Percentiles rank a stretch among this genome's conserved stretches.
Conservation (phyloP, 92 coral and sea anemone species). For the Micromussa lordhowensis region DNA sequence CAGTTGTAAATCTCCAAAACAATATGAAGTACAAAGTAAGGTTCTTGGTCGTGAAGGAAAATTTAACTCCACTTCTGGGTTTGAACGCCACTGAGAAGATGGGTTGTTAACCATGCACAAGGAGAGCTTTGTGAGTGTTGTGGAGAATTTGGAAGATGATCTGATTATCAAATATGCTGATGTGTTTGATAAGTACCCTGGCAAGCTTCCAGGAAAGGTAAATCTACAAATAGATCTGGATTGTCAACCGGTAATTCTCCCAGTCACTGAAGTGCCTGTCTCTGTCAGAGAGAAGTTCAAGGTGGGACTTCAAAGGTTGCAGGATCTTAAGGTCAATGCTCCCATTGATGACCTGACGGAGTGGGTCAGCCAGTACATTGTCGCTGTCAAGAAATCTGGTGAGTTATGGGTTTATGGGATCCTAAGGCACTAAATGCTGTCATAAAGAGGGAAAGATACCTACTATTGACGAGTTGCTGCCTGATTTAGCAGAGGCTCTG, state of each 20-base stretch:
- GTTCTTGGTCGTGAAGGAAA: slow-evolving; percentile 39
- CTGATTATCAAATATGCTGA: slow-evolving; percentile 32
- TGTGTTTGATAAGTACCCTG: slow-evolving; percentile 26
- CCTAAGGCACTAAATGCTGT: background rate
- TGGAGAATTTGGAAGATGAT: slow-evolving; percentile 44
- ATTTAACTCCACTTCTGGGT: slow-evolving; percentile 10
- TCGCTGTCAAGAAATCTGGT: background rate
- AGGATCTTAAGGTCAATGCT: slow-evolving; percentile 26
- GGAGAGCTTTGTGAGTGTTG: slow-evolving; percentile 40
- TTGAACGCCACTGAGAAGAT: too few species aligned
- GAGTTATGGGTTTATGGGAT: background rate
- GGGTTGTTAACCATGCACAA: background rate
- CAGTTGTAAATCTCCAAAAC: slow-evolving; percentile 30
- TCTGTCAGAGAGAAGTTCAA: slow-evolving; percentile 28
- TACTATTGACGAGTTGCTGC: too few species aligned
- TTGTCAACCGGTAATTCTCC: slow-evolving; percentile 29
- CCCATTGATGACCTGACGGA: background rate
- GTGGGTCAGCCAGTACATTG: background rate
- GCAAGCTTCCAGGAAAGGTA: slow-evolving; percentile 44
- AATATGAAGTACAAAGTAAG: slow-evolving; percentile 31
- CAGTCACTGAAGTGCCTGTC: slow-evolving; percentile 41
- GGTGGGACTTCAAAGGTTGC: slow-evolving; percentile 27
- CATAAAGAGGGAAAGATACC: background rate
- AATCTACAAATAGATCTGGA: slow-evolving; percentile 37
- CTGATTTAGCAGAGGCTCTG: too few species aligned